Conservation (phyloP, 1,140 invertebrate genomes). For the Apis mellifera region Amel_HAv3.1 CM009932.2:15268501-15269000, state of each 20-base stretch:
- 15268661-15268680: background rate
- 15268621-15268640: background rate
- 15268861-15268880: background rate
- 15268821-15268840: background rate
- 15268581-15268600: background rate
- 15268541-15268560: background rate
- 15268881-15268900: background rate
- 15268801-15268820: background rate
- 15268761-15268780: background rate
- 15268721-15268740: background rate
- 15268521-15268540: background rate
- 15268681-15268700: background rate
- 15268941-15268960: background rate
- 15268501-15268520: background rate
- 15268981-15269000: constrained; percentile 64
- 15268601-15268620: background rate
- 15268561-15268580: background rate
- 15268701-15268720: background rate
- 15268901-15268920: background rate
- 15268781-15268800: background rate
- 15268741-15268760: background rate
- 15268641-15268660: background rate
- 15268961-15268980: background rate
- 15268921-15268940: background rate
- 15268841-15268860: background rate